phyloP scores from a whole-genome alignment of 2,797 vertebrate species.

The Denticeps clupeoides region DNA sequence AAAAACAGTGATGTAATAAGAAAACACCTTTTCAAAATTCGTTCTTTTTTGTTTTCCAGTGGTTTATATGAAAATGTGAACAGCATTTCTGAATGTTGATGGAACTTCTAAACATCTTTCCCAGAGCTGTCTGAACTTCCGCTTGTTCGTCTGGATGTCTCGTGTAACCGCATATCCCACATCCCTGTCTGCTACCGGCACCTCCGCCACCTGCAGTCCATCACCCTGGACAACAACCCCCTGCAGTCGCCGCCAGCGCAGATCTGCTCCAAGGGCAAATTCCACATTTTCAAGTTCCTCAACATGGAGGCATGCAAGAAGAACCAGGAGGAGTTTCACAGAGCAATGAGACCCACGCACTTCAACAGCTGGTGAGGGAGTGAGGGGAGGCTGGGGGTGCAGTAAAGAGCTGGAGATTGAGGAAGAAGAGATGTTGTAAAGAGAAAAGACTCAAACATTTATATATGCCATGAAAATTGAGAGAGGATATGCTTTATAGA shows the following conservation, averaged over 20 bases:
- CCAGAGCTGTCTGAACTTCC: slow-evolving; percentile 79
- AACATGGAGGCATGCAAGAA: slow-evolving; percentile 72
- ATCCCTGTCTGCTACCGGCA: slow-evolving; percentile 81
- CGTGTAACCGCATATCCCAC: slow-evolving; percentile 75
- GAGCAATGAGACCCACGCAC: slow-evolving; percentile 58
- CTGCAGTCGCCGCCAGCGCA: slow-evolving; percentile 80
- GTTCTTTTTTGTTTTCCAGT: no score
- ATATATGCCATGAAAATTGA: no score
- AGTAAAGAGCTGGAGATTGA: background rate
- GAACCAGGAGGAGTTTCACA: slow-evolving; percentile 62
- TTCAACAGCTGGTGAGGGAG: slow-evolving; percentile 67
- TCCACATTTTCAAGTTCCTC: slow-evolving; percentile 85
- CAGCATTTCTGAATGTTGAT: no score
- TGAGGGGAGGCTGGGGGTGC: background rate
- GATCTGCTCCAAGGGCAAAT: slow-evolving; percentile 80
- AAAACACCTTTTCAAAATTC: no score
- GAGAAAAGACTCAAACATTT: no score
- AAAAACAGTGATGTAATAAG: no score
- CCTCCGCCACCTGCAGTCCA: slow-evolving; percentile 75
- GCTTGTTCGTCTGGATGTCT: slow-evolving; percentile 78
- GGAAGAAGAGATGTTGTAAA: background rate
- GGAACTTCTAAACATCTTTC: background rate
- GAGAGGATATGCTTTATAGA: no score
- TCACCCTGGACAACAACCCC: slow-evolving; percentile 80
- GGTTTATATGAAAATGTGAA: no score